Conservation (phyloP, 2,113 vertebrate species). For the Chlorocebus sabaeus region DNA sequence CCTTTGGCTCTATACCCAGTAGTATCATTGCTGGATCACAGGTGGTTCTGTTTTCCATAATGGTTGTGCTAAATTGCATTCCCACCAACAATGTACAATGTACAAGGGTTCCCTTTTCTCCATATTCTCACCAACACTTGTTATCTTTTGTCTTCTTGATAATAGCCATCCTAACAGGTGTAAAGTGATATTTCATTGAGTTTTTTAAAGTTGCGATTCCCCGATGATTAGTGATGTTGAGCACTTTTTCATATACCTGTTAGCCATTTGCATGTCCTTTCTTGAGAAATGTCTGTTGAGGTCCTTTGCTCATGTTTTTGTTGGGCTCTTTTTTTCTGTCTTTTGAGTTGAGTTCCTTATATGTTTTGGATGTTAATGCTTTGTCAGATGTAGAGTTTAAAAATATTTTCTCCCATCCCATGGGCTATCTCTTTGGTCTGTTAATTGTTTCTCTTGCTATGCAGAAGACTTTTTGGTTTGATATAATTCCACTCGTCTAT, state of each 20-base stretch:
- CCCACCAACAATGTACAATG: no score
- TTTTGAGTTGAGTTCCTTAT: background rate
- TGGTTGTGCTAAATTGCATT: background rate
- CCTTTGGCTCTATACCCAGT: background rate
- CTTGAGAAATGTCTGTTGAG: background rate
- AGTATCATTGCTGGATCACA: background rate
- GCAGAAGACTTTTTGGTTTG: background rate
- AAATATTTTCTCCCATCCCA: background rate
- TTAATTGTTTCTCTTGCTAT: background rate
- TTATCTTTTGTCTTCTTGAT: background rate
- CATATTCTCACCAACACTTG: background rate
- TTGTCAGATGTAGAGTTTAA: background rate
- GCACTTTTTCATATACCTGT: background rate
- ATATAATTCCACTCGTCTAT: background rate
- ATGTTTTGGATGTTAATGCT: background rate
- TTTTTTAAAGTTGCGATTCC: background rate
- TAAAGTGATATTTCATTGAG: background rate
- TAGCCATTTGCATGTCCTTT: background rate
- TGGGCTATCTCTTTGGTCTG: background rate
- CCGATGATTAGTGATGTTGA: background rate
- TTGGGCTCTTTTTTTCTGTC: background rate
- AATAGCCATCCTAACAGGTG: background rate
- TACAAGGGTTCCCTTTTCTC: background rate
- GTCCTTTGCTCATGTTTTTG: background rate
- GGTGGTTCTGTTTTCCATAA: background rate